phyloP scores from a whole-genome alignment of 2,113 vertebrate species.

The Cyphotilapia sp. region DNA sequence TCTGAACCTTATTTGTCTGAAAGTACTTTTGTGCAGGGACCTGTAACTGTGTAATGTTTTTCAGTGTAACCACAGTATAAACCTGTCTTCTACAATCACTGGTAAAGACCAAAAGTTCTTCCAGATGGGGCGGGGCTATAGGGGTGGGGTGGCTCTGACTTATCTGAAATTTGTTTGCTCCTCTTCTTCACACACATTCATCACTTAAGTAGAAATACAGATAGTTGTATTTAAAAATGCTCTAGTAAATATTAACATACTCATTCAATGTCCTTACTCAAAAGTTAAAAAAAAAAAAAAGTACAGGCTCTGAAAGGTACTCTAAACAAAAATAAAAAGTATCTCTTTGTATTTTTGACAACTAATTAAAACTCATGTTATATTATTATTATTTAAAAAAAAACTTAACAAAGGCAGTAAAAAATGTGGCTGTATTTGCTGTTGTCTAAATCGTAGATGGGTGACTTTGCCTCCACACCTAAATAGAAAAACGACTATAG shows the following conservation, averaged over 20 bases:
- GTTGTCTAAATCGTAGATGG: neutral
- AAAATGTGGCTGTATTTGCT: neutral
- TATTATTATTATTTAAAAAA: neutral
- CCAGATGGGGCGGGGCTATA: neutral
- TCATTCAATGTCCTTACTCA: neutral
- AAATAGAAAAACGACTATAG: neutral
- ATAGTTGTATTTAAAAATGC: neutral
- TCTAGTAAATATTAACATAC: neutral
- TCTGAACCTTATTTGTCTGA: neutral
- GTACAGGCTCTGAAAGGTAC: neutral
- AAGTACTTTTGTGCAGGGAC: neutral
- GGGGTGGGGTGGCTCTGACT: neutral
- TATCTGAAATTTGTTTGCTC: neutral
- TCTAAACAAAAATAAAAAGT: neutral
- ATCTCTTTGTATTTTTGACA: neutral
- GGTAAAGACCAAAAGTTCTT: neutral
- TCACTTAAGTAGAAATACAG: neutral
- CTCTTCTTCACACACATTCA: neutral
- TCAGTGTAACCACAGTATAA: neutral
- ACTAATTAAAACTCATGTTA: neutral
- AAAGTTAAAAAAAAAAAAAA: rapidly evolving
- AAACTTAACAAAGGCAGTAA: neutral
- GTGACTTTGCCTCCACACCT: neutral
- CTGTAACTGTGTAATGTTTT: neutral
- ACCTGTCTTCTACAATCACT: neutral